These are phyloP conservation scores for Priocnemis perturbator DNA, from an alignment of 2,888 invertebrate genomes.

Conservation along the genomic window DNA sequence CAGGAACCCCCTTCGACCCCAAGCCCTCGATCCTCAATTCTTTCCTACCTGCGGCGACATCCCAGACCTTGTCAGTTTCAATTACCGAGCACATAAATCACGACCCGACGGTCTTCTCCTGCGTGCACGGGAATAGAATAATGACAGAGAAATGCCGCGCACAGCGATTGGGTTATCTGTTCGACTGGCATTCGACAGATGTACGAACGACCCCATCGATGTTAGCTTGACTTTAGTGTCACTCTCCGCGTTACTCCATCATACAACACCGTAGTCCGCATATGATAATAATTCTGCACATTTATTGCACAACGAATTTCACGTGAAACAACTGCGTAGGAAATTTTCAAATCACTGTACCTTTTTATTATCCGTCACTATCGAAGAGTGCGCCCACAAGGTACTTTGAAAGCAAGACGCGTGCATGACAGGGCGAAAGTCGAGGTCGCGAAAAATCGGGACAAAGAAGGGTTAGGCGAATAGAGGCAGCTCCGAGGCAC, in stretches of 20 bases:
- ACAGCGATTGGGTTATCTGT: too few species aligned
- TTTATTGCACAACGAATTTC: too few species aligned
- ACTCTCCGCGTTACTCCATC: too few species aligned
- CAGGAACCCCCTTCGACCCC: constrained; percentile 35
- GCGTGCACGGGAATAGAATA: constrained; percentile 45
- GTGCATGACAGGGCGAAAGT: neutral
- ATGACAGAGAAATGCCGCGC: constrained; percentile 10
- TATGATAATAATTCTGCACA: too few species aligned
- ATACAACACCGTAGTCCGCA: too few species aligned
- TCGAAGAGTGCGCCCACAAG: neutral
- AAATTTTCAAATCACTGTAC: too few species aligned
- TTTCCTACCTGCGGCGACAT: constrained; percentile 25
- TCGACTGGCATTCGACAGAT: too few species aligned
- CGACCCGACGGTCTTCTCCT: constrained; percentile 7
- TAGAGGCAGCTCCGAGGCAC: constrained; percentile 50
- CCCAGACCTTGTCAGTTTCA: constrained; percentile 47
- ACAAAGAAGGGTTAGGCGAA: constrained; percentile 29
- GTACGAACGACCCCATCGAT: neutral
- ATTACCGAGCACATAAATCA: constrained; percentile 51
- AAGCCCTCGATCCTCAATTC: constrained; percentile 39
- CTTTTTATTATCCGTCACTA: too few species aligned
- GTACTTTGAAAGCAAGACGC: neutral
- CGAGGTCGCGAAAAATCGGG: neutral
- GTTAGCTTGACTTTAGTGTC: neutral
- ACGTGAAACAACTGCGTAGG: too few species aligned